Conservation (phyloP, 2,113 vertebrate genomes). For the Pitta sordida region DNA sequence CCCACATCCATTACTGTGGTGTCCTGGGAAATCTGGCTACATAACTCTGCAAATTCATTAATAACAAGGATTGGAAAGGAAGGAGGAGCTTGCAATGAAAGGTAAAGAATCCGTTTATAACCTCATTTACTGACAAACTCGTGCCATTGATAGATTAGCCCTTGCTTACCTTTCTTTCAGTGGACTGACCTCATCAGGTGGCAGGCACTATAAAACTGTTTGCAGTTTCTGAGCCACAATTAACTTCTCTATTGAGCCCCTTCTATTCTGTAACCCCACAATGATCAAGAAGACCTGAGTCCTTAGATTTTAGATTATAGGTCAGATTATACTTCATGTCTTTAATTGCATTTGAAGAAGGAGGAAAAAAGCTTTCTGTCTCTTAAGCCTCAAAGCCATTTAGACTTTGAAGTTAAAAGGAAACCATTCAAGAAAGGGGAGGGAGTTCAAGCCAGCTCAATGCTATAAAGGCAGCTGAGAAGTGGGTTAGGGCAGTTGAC, state of each 20-base stretch:
- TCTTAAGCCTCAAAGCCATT: conserved; percentile 32
- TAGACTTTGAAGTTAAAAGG: conserved; percentile 50
- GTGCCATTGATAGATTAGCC: conserved; percentile 2
- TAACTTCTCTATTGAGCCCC: background rate
- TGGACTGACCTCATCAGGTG: conserved; percentile 18
- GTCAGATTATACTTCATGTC: background rate
- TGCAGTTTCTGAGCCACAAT: background rate
- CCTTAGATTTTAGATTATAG: conserved; percentile 23
- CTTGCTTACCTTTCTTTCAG: conserved; percentile 9
- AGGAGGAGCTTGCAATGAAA: background rate
- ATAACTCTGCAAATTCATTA: background rate
- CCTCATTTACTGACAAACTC: background rate
- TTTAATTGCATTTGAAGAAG: conserved; percentile 54
- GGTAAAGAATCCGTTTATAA: background rate
- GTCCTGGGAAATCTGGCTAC: background rate
- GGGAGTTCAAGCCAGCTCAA: background rate
- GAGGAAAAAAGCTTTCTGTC: background rate
- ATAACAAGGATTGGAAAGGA: background rate
- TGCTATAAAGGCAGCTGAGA: background rate
- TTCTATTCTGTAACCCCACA: background rate
- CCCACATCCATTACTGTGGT: background rate
- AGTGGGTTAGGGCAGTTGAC: conserved; percentile 3
- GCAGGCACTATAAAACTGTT: background rate
- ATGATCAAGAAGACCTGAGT: background rate
- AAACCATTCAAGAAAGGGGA: conserved; percentile 8